phyloP scores from a whole-genome alignment of 2,113 vertebrate species.

The Corythornis madagascariensis region DNA sequence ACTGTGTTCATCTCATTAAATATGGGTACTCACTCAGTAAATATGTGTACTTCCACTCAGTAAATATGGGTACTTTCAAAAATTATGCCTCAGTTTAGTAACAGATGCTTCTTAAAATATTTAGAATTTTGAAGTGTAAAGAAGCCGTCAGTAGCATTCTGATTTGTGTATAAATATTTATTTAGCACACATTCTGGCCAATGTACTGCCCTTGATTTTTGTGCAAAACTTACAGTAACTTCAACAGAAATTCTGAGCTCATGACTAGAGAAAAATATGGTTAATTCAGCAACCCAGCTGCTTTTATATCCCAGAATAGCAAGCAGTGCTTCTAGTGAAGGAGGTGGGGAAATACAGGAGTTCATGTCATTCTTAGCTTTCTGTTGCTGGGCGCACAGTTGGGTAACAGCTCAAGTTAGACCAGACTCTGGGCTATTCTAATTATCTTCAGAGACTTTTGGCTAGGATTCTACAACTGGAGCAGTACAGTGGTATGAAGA shows the following conservation, averaged over 20 bases:
- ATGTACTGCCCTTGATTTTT: conserved; percentile 66
- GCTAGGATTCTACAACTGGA: background rate
- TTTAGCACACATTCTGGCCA: conserved; percentile 73
- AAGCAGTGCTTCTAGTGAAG: conserved; percentile 44
- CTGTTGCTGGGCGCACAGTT: conserved; percentile 17
- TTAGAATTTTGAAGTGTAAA: conserved; percentile 74
- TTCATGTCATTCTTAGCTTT: conserved; percentile 28
- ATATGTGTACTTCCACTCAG: conserved; percentile 54
- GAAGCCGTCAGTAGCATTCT: conserved; percentile 72
- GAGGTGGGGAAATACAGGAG: background rate
- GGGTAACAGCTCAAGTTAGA: background rate
- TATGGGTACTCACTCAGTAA: conserved; percentile 46
- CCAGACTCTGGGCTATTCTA: background rate
- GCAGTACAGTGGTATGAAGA: background rate
- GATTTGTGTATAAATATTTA: conserved; percentile 75
- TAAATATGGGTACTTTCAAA: conserved; percentile 69
- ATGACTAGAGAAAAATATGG: conserved; percentile 60
- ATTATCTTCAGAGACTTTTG: background rate
- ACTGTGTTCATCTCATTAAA: conserved; percentile 64
- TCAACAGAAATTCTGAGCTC: conserved; percentile 48
- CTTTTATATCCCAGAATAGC: conserved; percentile 54
- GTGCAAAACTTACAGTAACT: conserved; percentile 65
- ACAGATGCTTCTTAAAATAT: conserved; percentile 76
- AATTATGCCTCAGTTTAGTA: conserved; percentile 65
- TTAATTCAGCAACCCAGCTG: conserved; percentile 58